A percentile compares a stretch with the other conserved stretches of the same genome.
These are phyloP conservation scores for Polyergus mexicanus DNA, from an alignment of 1,140 invertebrate genomes.

Conservation along the genomic window DNA sequence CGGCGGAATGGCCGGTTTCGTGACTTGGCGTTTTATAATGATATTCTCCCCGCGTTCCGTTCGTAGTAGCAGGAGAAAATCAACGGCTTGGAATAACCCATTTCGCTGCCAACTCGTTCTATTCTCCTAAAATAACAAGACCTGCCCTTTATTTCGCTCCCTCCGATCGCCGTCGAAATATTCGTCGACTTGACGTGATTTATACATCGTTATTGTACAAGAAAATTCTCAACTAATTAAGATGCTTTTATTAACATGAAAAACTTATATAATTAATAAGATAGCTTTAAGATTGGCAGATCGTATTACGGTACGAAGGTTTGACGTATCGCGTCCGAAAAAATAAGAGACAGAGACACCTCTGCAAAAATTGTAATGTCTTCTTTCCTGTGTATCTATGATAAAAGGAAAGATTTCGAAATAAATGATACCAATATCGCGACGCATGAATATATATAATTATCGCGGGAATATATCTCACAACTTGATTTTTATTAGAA, in stretches of 20 bases:
- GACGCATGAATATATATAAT: conserved; percentile 29
- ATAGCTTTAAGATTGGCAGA: not conserved
- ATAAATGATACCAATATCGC: conserved; percentile 1
- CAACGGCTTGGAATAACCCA: conserved; percentile 83
- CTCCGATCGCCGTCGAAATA: conserved; percentile 60
- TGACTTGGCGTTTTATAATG: conserved; percentile 86
- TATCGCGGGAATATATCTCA: conserved; percentile 1
- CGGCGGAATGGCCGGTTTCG: conserved; percentile 84
- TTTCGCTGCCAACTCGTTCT: conserved; percentile 77
- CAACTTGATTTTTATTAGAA: conserved; percentile 44
- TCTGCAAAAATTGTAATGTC: conserved; percentile 9
- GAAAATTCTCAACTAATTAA: conserved; percentile 49
- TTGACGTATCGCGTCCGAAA: not conserved
- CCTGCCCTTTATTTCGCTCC: conserved; percentile 66
- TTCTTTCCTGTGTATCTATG: too few relatives aligned
- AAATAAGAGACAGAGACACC: not conserved
- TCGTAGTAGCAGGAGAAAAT: conserved; percentile 82
- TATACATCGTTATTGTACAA: conserved; percentile 59
- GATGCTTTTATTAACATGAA: conserved; percentile 37
- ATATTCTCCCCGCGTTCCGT: conserved; percentile 86
- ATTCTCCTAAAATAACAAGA: conserved; percentile 76
- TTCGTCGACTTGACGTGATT: conserved; percentile 60
- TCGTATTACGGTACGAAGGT: not conserved
- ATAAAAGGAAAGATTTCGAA: not conserved
- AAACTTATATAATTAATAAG: conserved; percentile 38